Evolutionary conservation across 35 echinoderm and acorn worm genomes (phyloP).

Genomic region (Apostichopus parvimensis): DNA sequence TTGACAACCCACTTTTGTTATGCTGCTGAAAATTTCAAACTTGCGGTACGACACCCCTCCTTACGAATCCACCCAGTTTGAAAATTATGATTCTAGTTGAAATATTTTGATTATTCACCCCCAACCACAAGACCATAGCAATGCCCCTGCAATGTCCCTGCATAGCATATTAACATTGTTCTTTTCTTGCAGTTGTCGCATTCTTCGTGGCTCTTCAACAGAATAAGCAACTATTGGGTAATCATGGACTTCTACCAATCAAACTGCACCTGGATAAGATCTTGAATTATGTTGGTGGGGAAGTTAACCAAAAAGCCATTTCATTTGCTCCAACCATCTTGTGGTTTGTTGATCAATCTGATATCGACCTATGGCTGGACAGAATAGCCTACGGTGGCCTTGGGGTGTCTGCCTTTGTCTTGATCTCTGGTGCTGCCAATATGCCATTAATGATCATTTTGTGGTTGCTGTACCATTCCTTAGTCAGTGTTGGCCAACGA

Average conservation of each 20-base stretch:
- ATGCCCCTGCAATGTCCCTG: no score
- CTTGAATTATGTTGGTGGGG: constrained; percentile 73
- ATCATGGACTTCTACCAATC: constrained; percentile 72
- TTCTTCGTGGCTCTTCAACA: constrained; percentile 94
- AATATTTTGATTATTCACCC: no score
- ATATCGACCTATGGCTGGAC: constrained; percentile 86
- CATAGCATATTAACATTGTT: not conserved
- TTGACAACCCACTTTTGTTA: no score
- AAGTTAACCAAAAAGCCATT: constrained; percentile 64
- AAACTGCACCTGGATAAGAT: constrained; percentile 82
- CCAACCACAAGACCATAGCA: no score
- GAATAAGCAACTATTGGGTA: constrained; percentile 84
- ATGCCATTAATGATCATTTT: constrained; percentile 88
- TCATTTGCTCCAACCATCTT: constrained; percentile 82
- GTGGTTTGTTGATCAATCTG: constrained; percentile 74
- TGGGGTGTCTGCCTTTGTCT: constrained; percentile 62
- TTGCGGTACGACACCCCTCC: no score
- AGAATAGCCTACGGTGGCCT: constrained; percentile 79
- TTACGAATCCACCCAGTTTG: no score
- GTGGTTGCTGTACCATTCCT: constrained; percentile 91
- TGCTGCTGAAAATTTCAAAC: no score
- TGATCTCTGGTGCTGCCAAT: constrained; percentile 78
- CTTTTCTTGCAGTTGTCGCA: constrained; percentile 75
- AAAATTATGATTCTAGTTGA: no score
- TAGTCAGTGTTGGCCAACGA: constrained; percentile 95